Evolutionary conservation across 2,888 invertebrate species (phyloP), one percentile per base, ranked within the genome.

Genomic region (Diplolepis rosae): DNA sequence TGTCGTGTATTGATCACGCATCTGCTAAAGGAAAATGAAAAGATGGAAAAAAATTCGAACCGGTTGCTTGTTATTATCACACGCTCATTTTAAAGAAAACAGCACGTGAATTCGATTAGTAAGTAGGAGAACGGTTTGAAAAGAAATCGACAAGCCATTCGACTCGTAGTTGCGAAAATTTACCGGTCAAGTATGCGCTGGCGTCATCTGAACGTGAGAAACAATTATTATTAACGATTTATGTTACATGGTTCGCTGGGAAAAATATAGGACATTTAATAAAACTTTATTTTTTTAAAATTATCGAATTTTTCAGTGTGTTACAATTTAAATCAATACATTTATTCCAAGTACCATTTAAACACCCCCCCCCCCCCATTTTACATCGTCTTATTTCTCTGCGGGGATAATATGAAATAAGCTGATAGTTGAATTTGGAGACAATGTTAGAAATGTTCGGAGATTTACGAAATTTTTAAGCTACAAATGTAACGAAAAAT

Each of bases 151-250:
- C 39, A 61, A 61, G 39, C 24, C 39, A 22, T 22, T 56, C 56
- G 35, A 56, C 32, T 32, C 32, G 13, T 18, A 56, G 35, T 77
- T 77, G 75, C 72, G 71, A 77, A 79, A 77, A 71, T 54, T 30
- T 61, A 73, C 54, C 54, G 67, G 68, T 72, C 71, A 70, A 75
- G 66, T 77, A 77, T 77, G 73, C 68, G 77, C 77, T 79, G 69
- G 72, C 77, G 75, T 79, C 77, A 76, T 77, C 69, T 70, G 65
- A 77, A 56, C 56, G 35, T 56, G 56, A 56, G 56, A 56, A 56
- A 18, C 35, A 56, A 75, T 74, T 72, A 77, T 72, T 70, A 56
- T 71, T 72, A 69, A 70, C 65, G 67, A 71, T 69, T 71, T 66
- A 61, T 69, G 32, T 32, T 4, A 32, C 7, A 5, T 30, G 4